Evolutionary conservation across 2,797 vertebrate species (phyloP).

Genomic region (Huso huso): DNA sequence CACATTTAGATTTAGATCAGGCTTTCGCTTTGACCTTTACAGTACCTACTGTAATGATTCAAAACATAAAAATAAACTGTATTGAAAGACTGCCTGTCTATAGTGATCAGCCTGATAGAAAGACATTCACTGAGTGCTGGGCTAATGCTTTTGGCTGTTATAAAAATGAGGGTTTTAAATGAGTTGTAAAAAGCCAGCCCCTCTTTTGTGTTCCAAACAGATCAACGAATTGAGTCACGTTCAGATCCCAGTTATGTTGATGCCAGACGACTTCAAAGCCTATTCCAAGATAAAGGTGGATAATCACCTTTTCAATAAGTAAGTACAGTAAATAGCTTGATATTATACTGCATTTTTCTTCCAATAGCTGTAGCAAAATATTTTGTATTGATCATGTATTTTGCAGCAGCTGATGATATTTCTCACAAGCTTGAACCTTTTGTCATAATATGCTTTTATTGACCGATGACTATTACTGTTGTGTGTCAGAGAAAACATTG

Average conservation of each 20-base stretch:
- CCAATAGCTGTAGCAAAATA: neutral
- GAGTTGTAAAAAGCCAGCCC: neutral
- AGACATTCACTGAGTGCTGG: too few relatives aligned
- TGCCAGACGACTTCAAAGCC: conserved; percentile 99
- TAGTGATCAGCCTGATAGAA: too few relatives aligned
- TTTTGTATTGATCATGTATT: neutral
- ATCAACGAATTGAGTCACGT: conserved; percentile 98
- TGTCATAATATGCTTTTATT: too few relatives aligned
- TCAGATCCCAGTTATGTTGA: conserved; percentile 98
- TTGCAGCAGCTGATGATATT: neutral
- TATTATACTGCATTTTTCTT: neutral
- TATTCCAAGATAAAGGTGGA: conserved; percentile 99
- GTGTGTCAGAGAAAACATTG: too few relatives aligned
- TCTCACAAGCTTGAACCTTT: too few relatives aligned
- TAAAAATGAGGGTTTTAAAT: conserved; percentile 2
- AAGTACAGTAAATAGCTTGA: conserved; percentile 38
- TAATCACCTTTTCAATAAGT: conserved; percentile 99
- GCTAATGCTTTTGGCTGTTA: too few relatives aligned
- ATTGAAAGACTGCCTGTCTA: too few relatives aligned
- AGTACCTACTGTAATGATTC: too few relatives aligned
- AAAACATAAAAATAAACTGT: too few relatives aligned
- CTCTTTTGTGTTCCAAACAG: conserved; percentile 45
- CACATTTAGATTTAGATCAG: too few relatives aligned
- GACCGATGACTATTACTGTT: too few relatives aligned
- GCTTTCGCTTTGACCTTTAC: too few relatives aligned